Percentiles rank a stretch among this genome's conserved stretches.
These are phyloP conservation scores for Desmophyllum pertusum DNA, from an alignment of 92 coral and sea anemone genomes.

Conservation along the genomic window DNA sequence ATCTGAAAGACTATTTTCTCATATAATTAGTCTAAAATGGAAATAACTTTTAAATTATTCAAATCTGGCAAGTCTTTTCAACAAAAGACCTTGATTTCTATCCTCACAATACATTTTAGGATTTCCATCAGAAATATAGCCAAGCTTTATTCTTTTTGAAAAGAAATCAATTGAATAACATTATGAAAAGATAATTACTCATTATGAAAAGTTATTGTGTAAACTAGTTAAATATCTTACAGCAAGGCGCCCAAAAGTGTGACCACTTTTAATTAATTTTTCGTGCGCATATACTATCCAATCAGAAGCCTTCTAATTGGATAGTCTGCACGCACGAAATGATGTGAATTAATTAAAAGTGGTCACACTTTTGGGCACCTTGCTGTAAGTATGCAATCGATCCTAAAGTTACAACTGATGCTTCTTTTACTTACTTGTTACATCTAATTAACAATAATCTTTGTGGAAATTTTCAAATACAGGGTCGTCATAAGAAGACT, in stretches of 20 bases:
- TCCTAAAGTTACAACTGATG: no score
- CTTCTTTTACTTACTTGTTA: no score
- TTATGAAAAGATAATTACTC: not conserved
- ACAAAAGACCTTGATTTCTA: not conserved
- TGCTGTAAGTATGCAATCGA: no score
- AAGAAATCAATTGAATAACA: not conserved
- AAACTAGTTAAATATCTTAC: not conserved
- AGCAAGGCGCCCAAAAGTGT: no score
- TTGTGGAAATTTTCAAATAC: not conserved
- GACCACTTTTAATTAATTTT: no score
- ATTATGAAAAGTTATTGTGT: not conserved
- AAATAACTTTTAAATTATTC: not conserved
- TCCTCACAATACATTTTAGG: not conserved
- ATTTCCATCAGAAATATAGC: not conserved
- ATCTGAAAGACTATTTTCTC: no score
- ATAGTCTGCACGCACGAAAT: no score
- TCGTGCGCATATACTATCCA: no score
- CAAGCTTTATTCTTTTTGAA: not conserved
- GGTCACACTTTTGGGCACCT: no score
- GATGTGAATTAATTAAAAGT: no score
- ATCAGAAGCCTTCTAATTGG: no score
- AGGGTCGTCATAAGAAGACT: slow-evolving; percentile 99
- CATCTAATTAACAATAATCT: not conserved
- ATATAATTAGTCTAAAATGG: not conserved
- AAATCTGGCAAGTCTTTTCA: not conserved